phyloP scores from a whole-genome alignment of 2,888 invertebrate genomes.

The Gasteruption jaculator region DNA sequence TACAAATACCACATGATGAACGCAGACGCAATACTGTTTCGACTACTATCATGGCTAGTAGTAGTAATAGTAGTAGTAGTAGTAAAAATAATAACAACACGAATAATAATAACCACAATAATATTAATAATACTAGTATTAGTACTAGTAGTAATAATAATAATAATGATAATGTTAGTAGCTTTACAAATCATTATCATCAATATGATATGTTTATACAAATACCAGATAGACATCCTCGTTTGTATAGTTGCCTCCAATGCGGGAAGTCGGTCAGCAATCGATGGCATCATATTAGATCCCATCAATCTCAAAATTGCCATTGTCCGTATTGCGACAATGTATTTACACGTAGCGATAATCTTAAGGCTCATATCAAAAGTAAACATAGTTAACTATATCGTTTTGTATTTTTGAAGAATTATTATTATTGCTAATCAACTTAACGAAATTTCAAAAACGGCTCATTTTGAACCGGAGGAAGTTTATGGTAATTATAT shows the following conservation, averaged over 20 bases:
- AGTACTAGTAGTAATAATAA: too few relatives aligned
- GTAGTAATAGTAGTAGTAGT: not conserved
- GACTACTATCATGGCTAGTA: too few relatives aligned
- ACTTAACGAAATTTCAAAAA: too few relatives aligned
- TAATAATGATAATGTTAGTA: too few relatives aligned
- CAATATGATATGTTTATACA: conserved; percentile 39
- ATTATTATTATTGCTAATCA: too few relatives aligned
- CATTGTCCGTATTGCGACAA: conserved; percentile 62
- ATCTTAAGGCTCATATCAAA: conserved; percentile 64
- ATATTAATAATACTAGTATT: too few relatives aligned
- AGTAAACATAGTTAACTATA: conserved; percentile 55
- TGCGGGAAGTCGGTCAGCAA: conserved; percentile 66
- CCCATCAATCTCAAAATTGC: conserved; percentile 62
- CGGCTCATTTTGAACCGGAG: too few relatives aligned
- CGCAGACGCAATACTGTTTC: too few relatives aligned
- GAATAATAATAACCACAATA: too few relatives aligned
- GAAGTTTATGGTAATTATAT: too few relatives aligned
- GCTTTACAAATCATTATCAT: too few relatives aligned
- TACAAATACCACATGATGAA: conserved; percentile 5
- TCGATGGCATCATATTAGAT: conserved; percentile 66
- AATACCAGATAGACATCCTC: conserved; percentile 33
- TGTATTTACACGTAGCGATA: conserved; percentile 63
- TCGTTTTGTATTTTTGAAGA: too few relatives aligned
- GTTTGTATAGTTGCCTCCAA: conserved; percentile 58
- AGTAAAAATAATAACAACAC: not conserved